Evolutionary conservation across 2,888 invertebrate species (phyloP).

Genomic region (Drosophila bunnanda): DNA sequence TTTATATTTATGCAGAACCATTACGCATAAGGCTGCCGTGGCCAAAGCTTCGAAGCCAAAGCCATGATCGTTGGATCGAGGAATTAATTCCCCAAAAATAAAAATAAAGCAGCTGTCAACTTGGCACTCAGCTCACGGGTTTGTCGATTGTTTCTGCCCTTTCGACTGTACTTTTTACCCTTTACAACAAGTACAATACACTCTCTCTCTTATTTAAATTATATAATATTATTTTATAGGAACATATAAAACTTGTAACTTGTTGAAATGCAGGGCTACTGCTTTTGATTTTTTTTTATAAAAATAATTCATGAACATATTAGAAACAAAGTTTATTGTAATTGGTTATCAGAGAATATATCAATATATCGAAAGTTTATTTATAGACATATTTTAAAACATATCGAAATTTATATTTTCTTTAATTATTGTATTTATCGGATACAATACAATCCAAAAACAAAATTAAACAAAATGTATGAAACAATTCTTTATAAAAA

Average conservation of each 20-base stretch:
- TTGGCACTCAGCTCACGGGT: conserved; percentile 23
- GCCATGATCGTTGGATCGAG: conserved; percentile 15
- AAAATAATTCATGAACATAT: background rate
- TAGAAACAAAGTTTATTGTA: too few species aligned
- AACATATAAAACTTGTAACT: background rate
- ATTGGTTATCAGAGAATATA: too few species aligned
- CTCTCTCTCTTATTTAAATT: background rate
- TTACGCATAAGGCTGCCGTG: conserved; percentile 12
- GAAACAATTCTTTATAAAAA: too few species aligned
- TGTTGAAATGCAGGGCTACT: too few species aligned
- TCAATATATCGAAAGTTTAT: too few species aligned
- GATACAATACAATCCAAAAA: too few species aligned
- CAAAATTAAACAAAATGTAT: too few species aligned
- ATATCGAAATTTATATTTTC: too few species aligned
- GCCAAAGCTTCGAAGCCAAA: background rate
- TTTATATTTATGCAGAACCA: conserved; percentile 2
- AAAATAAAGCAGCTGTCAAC: conserved; percentile 18
- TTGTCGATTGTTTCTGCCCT: conserved; percentile 14
- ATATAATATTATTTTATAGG: background rate
- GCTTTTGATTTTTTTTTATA: background rate
- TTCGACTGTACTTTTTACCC: conserved; percentile 6
- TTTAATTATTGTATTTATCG: too few species aligned
- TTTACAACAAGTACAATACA: background rate
- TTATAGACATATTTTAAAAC: too few species aligned
- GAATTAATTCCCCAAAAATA: background rate